phyloP scores from a whole-genome alignment of 92 coral and sea anemone genomes.

The Epizoanthus rinbou region DNA sequence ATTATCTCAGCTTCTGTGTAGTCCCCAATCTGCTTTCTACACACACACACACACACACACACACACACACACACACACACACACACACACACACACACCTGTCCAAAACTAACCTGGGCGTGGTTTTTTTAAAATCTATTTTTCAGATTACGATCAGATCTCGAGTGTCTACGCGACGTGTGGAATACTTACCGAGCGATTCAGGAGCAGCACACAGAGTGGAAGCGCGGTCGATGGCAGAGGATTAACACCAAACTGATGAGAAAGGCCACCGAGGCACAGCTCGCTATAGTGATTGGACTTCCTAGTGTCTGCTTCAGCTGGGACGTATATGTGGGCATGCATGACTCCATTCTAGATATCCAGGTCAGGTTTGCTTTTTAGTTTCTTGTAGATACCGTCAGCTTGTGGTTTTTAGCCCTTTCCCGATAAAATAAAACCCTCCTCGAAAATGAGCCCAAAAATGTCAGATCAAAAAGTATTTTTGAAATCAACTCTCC shows the following conservation, averaged over 20 bases:
- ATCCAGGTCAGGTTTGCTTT: slow-evolving; percentile 1
- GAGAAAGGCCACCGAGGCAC: slow-evolving; percentile 91
- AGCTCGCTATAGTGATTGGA: slow-evolving; percentile 74
- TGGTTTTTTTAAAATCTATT: neutral
- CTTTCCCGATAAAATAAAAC: no score
- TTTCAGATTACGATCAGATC: slow-evolving; percentile 81
- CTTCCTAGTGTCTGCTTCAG: slow-evolving; percentile 74
- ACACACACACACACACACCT: no score
- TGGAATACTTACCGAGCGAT: slow-evolving; percentile 90
- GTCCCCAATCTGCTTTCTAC: no score
- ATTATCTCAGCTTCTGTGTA: no score
- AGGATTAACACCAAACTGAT: slow-evolving; percentile 93
- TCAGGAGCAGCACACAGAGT: slow-evolving; percentile 94
- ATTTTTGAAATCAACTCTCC: no score
- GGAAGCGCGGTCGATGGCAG: slow-evolving; percentile 99
- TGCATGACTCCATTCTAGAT: slow-evolving; percentile 79
- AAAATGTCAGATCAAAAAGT: no score
- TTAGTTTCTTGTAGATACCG: no score
- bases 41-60: no score
- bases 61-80: no score
- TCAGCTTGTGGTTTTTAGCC: no score
- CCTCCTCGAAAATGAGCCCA: no score
- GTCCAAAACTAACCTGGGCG: no score
- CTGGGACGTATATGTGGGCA: slow-evolving; percentile 95
- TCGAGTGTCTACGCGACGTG: slow-evolving; percentile 94